These are phyloP conservation scores for Pangasianodon gigas DNA, from an alignment of 2,113 vertebrate genomes.

Conservation along the genomic window DNA sequence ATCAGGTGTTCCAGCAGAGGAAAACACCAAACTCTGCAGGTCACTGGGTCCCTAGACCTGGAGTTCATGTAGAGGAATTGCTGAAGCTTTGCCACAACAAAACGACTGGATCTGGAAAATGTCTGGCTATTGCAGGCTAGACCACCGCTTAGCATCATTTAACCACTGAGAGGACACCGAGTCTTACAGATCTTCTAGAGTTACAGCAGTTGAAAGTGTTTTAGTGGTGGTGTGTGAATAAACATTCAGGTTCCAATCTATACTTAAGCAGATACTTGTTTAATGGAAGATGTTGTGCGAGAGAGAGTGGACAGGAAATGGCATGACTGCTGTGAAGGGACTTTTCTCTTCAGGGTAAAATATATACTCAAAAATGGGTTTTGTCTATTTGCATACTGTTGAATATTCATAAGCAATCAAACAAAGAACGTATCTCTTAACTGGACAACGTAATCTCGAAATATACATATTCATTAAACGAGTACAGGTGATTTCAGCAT, in stretches of 20 bases:
- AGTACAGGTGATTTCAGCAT: too few species aligned
- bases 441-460: neutral
- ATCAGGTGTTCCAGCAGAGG: neutral
- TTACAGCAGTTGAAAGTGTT: neutral
- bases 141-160: neutral
- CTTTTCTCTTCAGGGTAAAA: too few species aligned
- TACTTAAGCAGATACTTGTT: neutral
- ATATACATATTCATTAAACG: too few species aligned
- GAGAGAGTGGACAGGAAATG: too few species aligned
- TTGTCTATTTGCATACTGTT: neutral
- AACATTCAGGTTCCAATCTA: neutral
- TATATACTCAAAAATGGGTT: neutral
- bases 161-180: neutral
- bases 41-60: neutral
- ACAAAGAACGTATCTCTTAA: neutral
- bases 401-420: too few species aligned
- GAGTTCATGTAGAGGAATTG: neutral
- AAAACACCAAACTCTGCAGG: neutral
- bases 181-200: neutral
- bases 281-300: too few species aligned
- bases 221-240: neutral
- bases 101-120: neutral
- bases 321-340: too few species aligned
- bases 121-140: too few species aligned
- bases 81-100: neutral